A percentile compares a stretch with the other conserved stretches of the same genome.
phyloP scores from a whole-genome alignment of 2,888 invertebrate species.

The Epistrophella euchroma region DNA sequence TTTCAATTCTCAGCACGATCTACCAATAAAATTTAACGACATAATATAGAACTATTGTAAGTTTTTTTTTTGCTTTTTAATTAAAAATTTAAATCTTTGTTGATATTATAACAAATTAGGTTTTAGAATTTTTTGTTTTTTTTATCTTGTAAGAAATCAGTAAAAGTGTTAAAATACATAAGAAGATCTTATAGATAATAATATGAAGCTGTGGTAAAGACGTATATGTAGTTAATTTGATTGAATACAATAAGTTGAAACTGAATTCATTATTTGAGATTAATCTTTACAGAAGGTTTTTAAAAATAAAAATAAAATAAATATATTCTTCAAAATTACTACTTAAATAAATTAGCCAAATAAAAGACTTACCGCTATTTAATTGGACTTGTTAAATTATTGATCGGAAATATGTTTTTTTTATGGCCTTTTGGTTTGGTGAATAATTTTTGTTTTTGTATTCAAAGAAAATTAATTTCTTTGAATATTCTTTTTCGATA shows the following conservation, averaged over 20 bases:
- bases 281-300: neutral
- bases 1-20: slow-evolving; percentile 5
- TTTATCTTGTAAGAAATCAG: neutral
- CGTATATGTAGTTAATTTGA: neutral
- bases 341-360: too few relatives aligned
- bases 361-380: too few relatives aligned
- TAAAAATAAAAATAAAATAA: too few relatives aligned
- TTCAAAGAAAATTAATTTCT: too few relatives aligned
- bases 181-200: neutral
- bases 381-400: too few relatives aligned
- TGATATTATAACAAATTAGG: slow-evolving; percentile 8
- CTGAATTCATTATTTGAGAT: neutral
- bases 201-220: neutral
- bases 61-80: neutral
- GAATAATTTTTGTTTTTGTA: too few relatives aligned
- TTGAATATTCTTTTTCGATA: too few relatives aligned
- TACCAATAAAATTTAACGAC: neutral
- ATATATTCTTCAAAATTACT: too few relatives aligned
- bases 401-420: too few relatives aligned
- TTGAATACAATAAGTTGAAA: neutral
- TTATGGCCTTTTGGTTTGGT: too few relatives aligned
- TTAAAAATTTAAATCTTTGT: neutral
- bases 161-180: neutral
- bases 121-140: neutral
- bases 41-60: neutral